Percentiles rank a stretch among this genome's conserved stretches.
Conservation (phyloP, 92 coral and sea anemone species). For the Epizoanthus illoricatus region DNA sequence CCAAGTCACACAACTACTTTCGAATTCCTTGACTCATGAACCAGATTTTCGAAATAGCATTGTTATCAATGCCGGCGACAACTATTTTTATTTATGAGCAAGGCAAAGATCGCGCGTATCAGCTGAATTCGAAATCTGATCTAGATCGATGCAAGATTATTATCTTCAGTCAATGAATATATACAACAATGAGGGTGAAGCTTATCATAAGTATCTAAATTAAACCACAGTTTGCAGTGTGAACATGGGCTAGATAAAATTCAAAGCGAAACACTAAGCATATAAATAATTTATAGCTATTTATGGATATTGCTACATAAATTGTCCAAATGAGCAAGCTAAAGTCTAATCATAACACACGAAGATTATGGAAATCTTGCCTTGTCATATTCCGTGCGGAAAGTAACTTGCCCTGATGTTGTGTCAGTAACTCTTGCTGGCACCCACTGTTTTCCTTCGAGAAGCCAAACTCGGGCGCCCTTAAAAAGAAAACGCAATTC, state of each 20-base stretch:
- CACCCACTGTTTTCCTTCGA: conserved; percentile 95
- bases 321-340: conserved; percentile 1
- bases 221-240: neutral
- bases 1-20: conserved; percentile 7
- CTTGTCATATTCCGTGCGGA: conserved; percentile 94
- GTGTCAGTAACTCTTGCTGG: conserved; percentile 86
- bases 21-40: conserved; percentile 1
- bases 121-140: conserved; percentile 8
- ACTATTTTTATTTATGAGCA: neutral
- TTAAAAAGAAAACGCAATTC: conserved; percentile 35
- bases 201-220: neutral
- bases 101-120: neutral
- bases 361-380: conserved; percentile 34
- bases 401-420: conserved; percentile 81
- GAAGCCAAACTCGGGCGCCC: conserved; percentile 98
- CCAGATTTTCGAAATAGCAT: neutral
- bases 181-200: neutral
- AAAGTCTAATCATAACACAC: neutral
- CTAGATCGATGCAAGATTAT: neutral
- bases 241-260: neutral
- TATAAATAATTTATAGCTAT: neutral
- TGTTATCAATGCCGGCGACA: neutral
- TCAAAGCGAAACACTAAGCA: neutral
- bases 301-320: neutral
- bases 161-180: neutral